Percentiles rank a stretch among this genome's conserved stretches.
Evolutionary conservation across 2,888 invertebrate genomes (phyloP).

Genomic region (Leptopilina drosophilae): DNA sequence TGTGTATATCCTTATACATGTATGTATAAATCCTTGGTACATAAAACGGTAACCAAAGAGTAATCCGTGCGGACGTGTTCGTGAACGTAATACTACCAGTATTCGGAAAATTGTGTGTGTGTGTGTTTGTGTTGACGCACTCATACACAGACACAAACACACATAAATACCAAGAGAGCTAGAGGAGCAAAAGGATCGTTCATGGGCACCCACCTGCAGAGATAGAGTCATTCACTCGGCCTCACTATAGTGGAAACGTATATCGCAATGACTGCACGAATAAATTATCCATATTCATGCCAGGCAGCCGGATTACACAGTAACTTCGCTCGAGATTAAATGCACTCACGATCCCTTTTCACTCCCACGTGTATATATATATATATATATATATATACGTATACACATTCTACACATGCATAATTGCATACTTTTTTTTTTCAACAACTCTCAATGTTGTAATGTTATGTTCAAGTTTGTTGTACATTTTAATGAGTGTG

Average conservation of each 20-base stretch:
- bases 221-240: conserved; percentile 37
- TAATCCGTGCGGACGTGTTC: not conserved
- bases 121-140: too few species aligned
- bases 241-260: conserved; percentile 25
- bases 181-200: conserved; percentile 36
- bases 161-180: not conserved
- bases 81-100: not conserved
- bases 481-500: conserved; percentile 17
- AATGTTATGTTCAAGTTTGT: conserved; percentile 7
- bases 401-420: not conserved
- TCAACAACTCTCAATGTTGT: not conserved
- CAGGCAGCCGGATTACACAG: conserved; percentile 23
- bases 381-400: not conserved
- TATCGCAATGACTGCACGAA: conserved; percentile 38
- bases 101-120: too few species aligned
- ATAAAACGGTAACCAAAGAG: conserved; percentile 20
- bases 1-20: conserved; percentile 28
- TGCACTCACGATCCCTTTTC: conserved; percentile 30
- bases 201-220: conserved; percentile 40
- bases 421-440: conserved; percentile 23
- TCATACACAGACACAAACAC: too few species aligned
- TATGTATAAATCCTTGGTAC: not conserved
- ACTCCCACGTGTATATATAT: conserved; percentile 23
- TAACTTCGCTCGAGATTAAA: conserved; percentile 37
- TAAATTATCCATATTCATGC: conserved; percentile 39